Evolutionary conservation across 2,888 invertebrate genomes (phyloP).

Genomic region (Machimus atricapillus): DNA sequence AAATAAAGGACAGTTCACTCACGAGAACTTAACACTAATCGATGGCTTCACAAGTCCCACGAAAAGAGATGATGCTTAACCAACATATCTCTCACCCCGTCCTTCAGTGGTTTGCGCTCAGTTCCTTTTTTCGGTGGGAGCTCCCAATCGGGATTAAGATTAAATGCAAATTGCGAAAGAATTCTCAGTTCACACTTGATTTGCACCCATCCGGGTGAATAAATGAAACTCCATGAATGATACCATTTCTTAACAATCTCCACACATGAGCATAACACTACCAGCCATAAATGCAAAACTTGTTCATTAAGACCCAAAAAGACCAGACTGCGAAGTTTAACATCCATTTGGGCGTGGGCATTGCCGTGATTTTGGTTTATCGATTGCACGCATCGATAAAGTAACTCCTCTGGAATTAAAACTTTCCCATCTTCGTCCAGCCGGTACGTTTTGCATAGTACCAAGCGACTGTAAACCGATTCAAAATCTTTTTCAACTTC

Average conservation of each 20-base stretch:
- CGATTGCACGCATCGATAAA: constrained; percentile 94
- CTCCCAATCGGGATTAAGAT: constrained; percentile 96
- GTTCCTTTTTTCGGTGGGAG: constrained; percentile 82
- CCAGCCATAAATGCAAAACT: constrained; percentile 97
- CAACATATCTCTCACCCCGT: constrained; percentile 96
- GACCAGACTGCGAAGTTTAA: constrained; percentile 92
- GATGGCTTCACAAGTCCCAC: constrained; percentile 83
- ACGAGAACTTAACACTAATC: neutral
- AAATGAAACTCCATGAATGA: constrained; percentile 90
- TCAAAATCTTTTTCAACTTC: constrained; percentile 98
- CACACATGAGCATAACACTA: constrained; percentile 93
- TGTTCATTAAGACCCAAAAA: constrained; percentile 98
- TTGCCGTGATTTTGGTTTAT: constrained; percentile 96
- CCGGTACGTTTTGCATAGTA: constrained; percentile 96
- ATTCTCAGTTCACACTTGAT: constrained; percentile 98
- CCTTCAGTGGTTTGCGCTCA: constrained; percentile 88
- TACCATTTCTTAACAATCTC: constrained; percentile 97
- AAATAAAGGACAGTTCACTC: neutral
- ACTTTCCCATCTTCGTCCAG: constrained; percentile 99
- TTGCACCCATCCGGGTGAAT: constrained; percentile 99
- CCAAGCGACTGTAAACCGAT: constrained; percentile 95
- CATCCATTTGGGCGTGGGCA: constrained; percentile 98
- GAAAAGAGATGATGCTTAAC: constrained; percentile 99
- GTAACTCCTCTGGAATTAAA: constrained; percentile 93
- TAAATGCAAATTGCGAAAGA: constrained; percentile 95